Base-by-base conservation (phyloP, 2,888 invertebrate species). In the Ophion costatus region DNA sequence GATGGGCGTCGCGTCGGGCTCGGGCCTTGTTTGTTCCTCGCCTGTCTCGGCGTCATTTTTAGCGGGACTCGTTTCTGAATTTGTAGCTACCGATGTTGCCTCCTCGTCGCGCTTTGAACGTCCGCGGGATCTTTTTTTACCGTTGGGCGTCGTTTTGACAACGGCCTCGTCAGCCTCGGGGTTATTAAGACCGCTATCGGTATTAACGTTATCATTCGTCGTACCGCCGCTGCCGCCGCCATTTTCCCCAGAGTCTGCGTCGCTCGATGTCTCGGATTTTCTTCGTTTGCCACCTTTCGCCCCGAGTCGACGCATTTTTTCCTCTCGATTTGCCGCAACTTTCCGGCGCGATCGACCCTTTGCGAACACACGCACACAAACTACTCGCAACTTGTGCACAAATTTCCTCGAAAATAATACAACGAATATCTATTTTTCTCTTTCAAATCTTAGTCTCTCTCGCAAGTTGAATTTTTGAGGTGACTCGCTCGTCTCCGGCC, bases 181-280 rank as follows among this genome's bases (percentile, higher is more conserved):
- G 38, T 76, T 83, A 59, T 88, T 73, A 51, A 56, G 56, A 33
- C 75, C 63, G 42, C 75, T 67, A 57, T 78, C 74, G 61, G 42
- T 57, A 51, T 74, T 81, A 56, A 73, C 79, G 59, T 56, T 69
- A 51, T 84, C 82, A 76, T 85, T 82, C 45, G 80, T 29, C 24
- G 71, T 24, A 59, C 66, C 75, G 14, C 51, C 73, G 63, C 73
- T 76, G 66, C 86, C 85, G 90, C 89, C 93, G 92, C 92, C 92
- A 93, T 92, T 92, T 90, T 92, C 92, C 71, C 93, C 92, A 3
- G 91, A 91, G 82, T 92, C 92, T 82, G 89, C 91, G 61, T 92
- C 91, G 86, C 91, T 92, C 20, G 88, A 88, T 33, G 86, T 89
- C 56, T 92, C 93, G 22, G 91, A 92, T 89, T 92, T 92, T 82